Conservation (phyloP, 92 coral and sea anemone species). For the Parazoanthus darwini region DNA sequence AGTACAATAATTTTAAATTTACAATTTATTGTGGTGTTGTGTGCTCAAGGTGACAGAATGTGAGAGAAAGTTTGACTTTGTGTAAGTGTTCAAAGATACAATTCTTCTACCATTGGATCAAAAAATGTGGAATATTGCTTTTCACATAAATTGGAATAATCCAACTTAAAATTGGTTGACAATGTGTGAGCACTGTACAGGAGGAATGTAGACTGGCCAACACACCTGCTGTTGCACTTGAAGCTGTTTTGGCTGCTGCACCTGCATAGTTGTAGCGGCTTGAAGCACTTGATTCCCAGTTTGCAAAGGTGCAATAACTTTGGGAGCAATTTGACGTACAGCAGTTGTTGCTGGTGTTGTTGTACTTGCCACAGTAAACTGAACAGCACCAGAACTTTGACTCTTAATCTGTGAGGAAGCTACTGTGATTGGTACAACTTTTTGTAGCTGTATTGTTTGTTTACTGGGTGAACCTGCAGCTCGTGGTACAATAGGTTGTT, state of each 20-base stretch:
- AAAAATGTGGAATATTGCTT: too few species aligned
- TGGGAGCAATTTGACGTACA: constrained; percentile 83
- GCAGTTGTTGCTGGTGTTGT: constrained; percentile 46
- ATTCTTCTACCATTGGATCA: too few species aligned
- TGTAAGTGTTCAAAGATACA: too few species aligned
- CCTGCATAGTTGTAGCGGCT: constrained; percentile 24
- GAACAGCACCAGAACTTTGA: constrained; percentile 52
- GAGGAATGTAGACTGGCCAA: not conserved
- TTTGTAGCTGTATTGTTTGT: constrained; percentile 69
- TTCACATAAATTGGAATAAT: too few species aligned
- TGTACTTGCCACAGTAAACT: constrained; percentile 58
- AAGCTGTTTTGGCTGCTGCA: constrained; percentile 31
- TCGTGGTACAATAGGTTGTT: constrained; percentile 66
- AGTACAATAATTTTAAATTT: too few species aligned
- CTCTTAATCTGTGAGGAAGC: constrained; percentile 56
- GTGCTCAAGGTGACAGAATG: too few species aligned
- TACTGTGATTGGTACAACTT: constrained; percentile 73
- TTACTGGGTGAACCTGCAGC: constrained; percentile 74
- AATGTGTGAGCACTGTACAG: not conserved
- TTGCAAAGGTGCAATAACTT: constrained; percentile 75
- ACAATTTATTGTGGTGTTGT: too few species aligned
- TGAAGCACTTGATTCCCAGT: constrained; percentile 66
- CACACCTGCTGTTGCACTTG: constrained; percentile 41
- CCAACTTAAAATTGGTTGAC: too few species aligned
- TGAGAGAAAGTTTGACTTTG: too few species aligned